phyloP scores from a whole-genome alignment of 2,888 invertebrate species.

The Sialis fuliginosa region DNA sequence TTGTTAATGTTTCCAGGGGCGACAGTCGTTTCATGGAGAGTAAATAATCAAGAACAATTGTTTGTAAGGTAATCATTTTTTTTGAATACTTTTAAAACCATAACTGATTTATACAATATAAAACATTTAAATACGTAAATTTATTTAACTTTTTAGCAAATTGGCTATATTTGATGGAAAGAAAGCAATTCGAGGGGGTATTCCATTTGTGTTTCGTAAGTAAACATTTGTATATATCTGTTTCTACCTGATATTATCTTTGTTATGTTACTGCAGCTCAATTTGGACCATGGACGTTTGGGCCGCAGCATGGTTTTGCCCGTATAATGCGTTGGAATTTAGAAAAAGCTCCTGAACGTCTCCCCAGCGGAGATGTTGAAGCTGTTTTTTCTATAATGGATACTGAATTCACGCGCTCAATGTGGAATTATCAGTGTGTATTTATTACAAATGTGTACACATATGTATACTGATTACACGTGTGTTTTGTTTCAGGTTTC shows the following conservation, averaged over 20 bases:
- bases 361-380: slow-evolving; percentile 82
- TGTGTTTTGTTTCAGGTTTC: slow-evolving; percentile 41
- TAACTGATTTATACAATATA: background rate
- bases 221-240: slow-evolving; percentile 18
- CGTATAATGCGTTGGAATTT: slow-evolving; percentile 82
- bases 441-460: background rate
- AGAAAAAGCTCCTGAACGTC: slow-evolving; percentile 72
- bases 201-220: slow-evolving; percentile 96
- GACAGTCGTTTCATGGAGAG: slow-evolving; percentile 91
- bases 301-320: slow-evolving; percentile 94
- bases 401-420: slow-evolving; percentile 77
- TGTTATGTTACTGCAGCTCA: slow-evolving; percentile 46
- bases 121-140: background rate
- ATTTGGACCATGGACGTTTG: slow-evolving; percentile 88
- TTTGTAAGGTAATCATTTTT: slow-evolving; percentile 69
- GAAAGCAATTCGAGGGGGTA: slow-evolving; percentile 89
- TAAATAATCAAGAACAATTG: slow-evolving; percentile 89
- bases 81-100: background rate
- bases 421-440: slow-evolving; percentile 85
- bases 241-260: background rate
- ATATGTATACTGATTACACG: background rate
- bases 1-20: slow-evolving; percentile 52
- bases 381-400: slow-evolving; percentile 86
- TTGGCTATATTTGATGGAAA: slow-evolving; percentile 92
- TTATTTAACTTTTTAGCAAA: slow-evolving; percentile 45